phyloP scores from a whole-genome alignment of 2,888 invertebrate genomes.

The Nymphalis c-album region DNA sequence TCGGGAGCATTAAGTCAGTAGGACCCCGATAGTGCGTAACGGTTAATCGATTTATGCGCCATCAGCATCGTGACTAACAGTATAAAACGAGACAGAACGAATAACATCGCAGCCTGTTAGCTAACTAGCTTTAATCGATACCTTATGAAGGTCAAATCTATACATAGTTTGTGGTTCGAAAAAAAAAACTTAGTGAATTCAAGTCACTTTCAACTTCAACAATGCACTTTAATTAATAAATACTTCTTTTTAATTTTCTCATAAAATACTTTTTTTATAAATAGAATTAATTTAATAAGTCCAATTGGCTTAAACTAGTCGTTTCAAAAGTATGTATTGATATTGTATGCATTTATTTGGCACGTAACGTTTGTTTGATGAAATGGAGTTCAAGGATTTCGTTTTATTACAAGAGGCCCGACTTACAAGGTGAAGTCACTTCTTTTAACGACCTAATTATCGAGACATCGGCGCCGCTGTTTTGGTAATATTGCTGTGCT shows the following conservation, averaged over 20 bases:
- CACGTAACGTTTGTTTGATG: not conserved
- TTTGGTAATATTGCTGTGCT: no score
- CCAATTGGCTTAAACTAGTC: not conserved
- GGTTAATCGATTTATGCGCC: constrained; percentile 40
- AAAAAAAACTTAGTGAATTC: constrained; percentile 9
- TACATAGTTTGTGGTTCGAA: constrained; percentile 16
- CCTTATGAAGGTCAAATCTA: constrained; percentile 30
- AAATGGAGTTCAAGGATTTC: constrained; percentile 4
- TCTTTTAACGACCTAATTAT: not conserved
- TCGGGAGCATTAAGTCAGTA: constrained; percentile 37
- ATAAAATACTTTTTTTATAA: no score
- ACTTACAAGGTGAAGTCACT: not conserved
- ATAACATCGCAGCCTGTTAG: constrained; percentile 24
- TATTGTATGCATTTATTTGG: not conserved
- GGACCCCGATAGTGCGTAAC: constrained; percentile 35
- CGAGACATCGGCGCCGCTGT: not conserved
- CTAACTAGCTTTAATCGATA: constrained; percentile 25
- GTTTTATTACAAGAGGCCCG: not conserved
- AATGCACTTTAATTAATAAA: no score
- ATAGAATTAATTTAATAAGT: not conserved
- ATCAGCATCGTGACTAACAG: constrained; percentile 35
- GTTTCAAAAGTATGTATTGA: not conserved
- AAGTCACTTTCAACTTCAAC: not conserved
- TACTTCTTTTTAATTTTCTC: no score
- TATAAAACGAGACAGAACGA: constrained; percentile 28